Evolutionary conservation across 1,140 invertebrate genomes (phyloP).

Genomic region (Bombyx mori): DNA sequence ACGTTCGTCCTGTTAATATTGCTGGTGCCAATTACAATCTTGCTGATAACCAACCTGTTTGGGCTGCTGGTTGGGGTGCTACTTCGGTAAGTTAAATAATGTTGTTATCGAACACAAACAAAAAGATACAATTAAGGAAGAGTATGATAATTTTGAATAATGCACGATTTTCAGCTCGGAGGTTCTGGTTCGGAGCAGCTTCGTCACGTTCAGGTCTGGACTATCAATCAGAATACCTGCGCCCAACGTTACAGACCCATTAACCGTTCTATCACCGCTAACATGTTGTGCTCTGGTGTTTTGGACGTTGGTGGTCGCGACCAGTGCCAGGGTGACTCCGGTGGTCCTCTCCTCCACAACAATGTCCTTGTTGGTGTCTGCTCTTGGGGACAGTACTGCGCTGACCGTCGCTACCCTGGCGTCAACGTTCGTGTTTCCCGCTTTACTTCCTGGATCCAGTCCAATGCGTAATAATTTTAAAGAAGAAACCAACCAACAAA

Average conservation of each 20-base stretch:
- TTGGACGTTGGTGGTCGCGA: constrained; percentile 35
- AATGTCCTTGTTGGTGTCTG: constrained; percentile 68
- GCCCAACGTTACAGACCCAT: constrained; percentile 12
- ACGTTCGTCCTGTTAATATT: constrained; percentile 11
- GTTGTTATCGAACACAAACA: too few relatives aligned
- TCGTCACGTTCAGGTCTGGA: constrained; percentile 23
- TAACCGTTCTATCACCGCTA: constrained; percentile 11
- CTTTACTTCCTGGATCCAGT: constrained; percentile 38
- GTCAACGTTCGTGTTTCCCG: constrained; percentile 68
- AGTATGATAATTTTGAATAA: background rate
- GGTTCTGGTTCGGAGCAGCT: constrained; percentile 21
- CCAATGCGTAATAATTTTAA: background rate
- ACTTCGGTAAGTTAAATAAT: constrained; percentile 10
- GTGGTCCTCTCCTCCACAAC: constrained; percentile 40
- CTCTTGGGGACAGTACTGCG: constrained; percentile 73
- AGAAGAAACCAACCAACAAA: too few relatives aligned
- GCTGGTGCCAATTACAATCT: constrained; percentile 22
- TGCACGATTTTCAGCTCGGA: constrained; percentile 16
- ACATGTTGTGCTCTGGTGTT: constrained; percentile 26
- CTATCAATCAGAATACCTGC: constrained; percentile 24
- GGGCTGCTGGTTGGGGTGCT: constrained; percentile 20
- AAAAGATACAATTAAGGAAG: too few relatives aligned
- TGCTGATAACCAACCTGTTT: constrained; percentile 12
- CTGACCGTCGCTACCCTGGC: constrained; percentile 57
- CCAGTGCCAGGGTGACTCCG: background rate